A percentile compares a stretch with the other conserved stretches of the same genome.
Conservation (phyloP, 2,888 invertebrate genomes). For the Heliconius ismenius region DNA sequence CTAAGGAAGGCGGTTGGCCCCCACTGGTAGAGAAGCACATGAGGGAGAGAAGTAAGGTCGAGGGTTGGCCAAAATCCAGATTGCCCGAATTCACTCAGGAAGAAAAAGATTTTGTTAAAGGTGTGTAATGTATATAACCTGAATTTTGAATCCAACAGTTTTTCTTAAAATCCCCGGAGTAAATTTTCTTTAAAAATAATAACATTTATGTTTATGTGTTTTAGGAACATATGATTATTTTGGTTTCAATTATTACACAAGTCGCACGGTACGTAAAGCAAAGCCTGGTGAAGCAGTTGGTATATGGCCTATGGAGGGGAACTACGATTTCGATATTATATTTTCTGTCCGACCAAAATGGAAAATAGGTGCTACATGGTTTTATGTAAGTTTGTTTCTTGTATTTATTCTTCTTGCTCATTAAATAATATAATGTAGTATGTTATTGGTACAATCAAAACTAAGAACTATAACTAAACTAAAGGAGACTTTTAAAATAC, state of each 20-base stretch:
- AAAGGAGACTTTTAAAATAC: too few relatives aligned
- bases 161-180: not conserved
- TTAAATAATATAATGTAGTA: too few relatives aligned
- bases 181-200: not conserved
- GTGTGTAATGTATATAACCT: conserved; percentile 41
- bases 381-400: conserved; percentile 46
- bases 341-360: conserved; percentile 46
- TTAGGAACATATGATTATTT: conserved; percentile 83
- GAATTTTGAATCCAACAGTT: not conserved
- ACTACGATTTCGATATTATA: conserved; percentile 47
- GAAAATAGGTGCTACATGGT: conserved; percentile 48
- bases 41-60: not conserved
- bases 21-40: conserved; percentile 4
- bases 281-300: conserved; percentile 47
- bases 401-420: too few relatives aligned
- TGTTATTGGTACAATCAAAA: too few relatives aligned
- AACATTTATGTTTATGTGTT: not conserved
- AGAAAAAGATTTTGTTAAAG: conserved; percentile 13
- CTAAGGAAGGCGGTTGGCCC: conserved; percentile 18
- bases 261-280: conserved; percentile 56
- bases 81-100: conserved; percentile 2
- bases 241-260: conserved; percentile 52
- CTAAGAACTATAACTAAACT: too few relatives aligned
- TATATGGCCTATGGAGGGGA: conserved; percentile 50
- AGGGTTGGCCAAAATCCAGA: conserved; percentile 4